These are phyloP conservation scores for Spodoptera litura DNA, from an alignment of 1,140 invertebrate genomes.

Conservation along the genomic window DNA sequence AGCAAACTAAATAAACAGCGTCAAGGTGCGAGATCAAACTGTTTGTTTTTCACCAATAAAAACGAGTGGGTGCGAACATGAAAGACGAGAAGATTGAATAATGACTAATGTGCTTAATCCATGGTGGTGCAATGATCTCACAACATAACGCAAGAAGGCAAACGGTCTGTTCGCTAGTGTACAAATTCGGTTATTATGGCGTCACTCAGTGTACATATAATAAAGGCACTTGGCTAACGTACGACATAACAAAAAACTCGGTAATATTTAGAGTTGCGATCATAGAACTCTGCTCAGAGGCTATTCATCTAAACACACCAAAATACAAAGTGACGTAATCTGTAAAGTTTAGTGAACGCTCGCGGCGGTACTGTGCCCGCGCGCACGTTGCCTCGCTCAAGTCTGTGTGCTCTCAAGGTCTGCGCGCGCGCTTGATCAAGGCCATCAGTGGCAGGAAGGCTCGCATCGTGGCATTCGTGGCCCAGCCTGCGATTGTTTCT, in stretches of 20 bases:
- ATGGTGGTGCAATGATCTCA: constrained; percentile 66
- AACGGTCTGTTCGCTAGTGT: constrained; percentile 34
- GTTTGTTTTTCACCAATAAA: constrained; percentile 58
- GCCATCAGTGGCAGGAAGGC: constrained; percentile 63
- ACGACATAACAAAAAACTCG: constrained; percentile 53
- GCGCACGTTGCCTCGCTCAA: constrained; percentile 59
- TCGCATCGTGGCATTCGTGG: constrained; percentile 30
- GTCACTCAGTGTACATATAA: constrained; percentile 40
- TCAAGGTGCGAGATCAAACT: constrained; percentile 59
- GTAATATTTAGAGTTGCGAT: constrained; percentile 63
- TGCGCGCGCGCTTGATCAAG: constrained; percentile 66
- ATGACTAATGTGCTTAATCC: constrained; percentile 65
- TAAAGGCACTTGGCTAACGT: constrained; percentile 44
- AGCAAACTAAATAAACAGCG: constrained; percentile 38
- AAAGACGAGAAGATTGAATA: constrained; percentile 53
- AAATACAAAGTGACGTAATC: constrained; percentile 79
- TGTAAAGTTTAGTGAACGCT: constrained; percentile 82
- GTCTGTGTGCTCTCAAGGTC: constrained; percentile 72
- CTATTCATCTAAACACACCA: constrained; percentile 71
- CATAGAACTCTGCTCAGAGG: constrained; percentile 67
- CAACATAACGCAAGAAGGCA: constrained; percentile 45
- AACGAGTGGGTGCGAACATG: constrained; percentile 59
- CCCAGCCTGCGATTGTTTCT: constrained; percentile 25
- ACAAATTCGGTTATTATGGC: constrained; percentile 29
- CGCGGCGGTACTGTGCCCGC: constrained; percentile 58